Percentiles rank a stretch among this genome's conserved stretches.
These are phyloP conservation scores for Corythoichthys intestinalis DNA, from an alignment of 2,113 vertebrate genomes.

Conservation along the genomic window DNA sequence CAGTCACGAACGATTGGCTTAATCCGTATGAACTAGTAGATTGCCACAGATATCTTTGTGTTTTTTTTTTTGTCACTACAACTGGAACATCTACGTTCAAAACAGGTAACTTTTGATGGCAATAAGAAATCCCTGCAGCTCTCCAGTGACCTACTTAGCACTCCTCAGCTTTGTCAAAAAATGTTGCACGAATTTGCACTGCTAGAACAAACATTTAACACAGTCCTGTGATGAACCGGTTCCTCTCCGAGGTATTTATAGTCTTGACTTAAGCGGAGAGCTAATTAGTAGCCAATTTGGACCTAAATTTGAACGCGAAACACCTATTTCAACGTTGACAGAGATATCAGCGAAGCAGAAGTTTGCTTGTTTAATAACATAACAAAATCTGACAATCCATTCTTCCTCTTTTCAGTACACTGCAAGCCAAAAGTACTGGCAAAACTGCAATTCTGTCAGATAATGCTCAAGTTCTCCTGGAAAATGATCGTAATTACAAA, in stretches of 20 bases:
- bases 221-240: constrained; percentile 11
- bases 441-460: too few species aligned
- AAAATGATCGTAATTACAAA: too few species aligned
- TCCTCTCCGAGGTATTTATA: constrained; percentile 6
- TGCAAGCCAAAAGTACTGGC: too few species aligned
- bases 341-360: not conserved
- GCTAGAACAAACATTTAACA: constrained; percentile 21
- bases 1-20: too few species aligned
- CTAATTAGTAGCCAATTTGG: not conserved
- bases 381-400: constrained; percentile 15
- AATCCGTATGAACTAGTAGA: too few species aligned
- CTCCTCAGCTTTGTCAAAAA: constrained; percentile 28
- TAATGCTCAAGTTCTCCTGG: too few species aligned
- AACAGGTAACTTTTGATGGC: constrained; percentile 13
- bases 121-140: constrained; percentile 25
- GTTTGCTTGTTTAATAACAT: not conserved
- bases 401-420: constrained; percentile 32
- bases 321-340: not conserved
- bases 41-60: too few species aligned
- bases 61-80: too few species aligned
- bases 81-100: too few species aligned
- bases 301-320: too few species aligned
- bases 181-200: constrained; percentile 31
- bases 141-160: constrained; percentile 48
- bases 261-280: not conserved